phyloP scores from a whole-genome alignment of 2,113 vertebrate species.

The Eulacestoma nigropectus region DNA sequence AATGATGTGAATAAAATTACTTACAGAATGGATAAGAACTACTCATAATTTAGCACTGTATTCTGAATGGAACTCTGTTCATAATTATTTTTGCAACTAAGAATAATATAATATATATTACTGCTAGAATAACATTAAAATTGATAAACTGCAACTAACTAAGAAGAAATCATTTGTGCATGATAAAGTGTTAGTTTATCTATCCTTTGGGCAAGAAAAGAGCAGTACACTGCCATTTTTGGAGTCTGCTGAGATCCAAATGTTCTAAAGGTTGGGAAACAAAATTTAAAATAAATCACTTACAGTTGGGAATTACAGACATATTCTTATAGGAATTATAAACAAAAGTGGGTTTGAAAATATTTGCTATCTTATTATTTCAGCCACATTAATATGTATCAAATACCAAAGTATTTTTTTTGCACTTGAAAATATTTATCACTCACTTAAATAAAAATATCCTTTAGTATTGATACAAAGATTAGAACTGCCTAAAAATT shows the following conservation, averaged over 20 bases:
- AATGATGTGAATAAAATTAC: slow-evolving; percentile 51
- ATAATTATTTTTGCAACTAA: slow-evolving; percentile 43
- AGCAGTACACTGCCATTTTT: background rate
- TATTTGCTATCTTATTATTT: background rate
- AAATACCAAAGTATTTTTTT: background rate
- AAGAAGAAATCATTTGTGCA: background rate
- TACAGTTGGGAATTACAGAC: background rate
- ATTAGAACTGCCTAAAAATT: background rate
- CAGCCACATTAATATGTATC: background rate
- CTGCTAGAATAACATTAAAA: slow-evolving; percentile 25
- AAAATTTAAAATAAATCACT: background rate
- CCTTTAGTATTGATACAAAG: background rate
- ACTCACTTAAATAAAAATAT: background rate
- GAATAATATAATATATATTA: slow-evolving; percentile 40
- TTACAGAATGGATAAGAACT: slow-evolving; percentile 1
- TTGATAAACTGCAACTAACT: slow-evolving; percentile 10
- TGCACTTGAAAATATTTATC: background rate
- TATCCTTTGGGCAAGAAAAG: background rate
- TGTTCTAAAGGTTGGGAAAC: background rate
- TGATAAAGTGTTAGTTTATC: slow-evolving; percentile 40
- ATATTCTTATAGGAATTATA: background rate
- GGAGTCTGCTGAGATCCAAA: background rate
- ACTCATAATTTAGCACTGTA: background rate
- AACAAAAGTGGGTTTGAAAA: background rate
- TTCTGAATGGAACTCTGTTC: background rate